These are phyloP conservation scores for Euschistus heros DNA, from an alignment of 1,140 invertebrate species.

Conservation along the genomic window DNA sequence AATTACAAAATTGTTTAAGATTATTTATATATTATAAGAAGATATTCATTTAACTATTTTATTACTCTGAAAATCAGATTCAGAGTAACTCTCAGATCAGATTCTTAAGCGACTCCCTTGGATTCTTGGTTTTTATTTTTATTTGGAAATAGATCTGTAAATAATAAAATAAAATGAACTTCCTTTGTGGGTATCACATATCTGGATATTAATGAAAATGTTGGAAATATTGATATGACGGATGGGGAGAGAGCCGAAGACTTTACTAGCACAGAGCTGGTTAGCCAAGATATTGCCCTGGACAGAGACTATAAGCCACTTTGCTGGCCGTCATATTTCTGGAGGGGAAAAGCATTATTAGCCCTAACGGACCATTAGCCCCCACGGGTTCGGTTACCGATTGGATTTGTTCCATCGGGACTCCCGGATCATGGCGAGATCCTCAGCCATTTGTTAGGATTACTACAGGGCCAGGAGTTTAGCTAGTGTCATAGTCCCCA, in stretches of 20 bases:
- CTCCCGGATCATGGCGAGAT: background rate
- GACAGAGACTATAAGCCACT: constrained; percentile 5
- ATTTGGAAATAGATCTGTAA: no score
- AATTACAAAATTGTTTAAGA: no score
- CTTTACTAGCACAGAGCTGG: background rate
- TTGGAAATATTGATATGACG: background rate
- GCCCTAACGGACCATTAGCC: constrained; percentile 3
- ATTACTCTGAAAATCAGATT: no score
- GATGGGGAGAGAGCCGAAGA: background rate
- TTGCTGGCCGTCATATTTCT: constrained; percentile 3
- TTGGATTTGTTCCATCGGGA: constrained; percentile 8
- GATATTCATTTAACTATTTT: no score
- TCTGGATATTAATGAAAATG: no score
- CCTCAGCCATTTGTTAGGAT: constrained; percentile 7
- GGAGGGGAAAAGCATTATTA: background rate
- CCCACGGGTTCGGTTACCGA: background rate
- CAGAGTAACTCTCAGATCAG: no score
- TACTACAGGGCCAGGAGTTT: background rate
- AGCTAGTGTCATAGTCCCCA: no score
- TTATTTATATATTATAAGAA: no score
- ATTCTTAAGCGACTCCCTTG: no score
- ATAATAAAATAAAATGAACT: no score
- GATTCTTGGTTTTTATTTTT: no score
- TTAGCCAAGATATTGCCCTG: background rate
- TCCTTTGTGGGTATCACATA: no score